Evolutionary conservation across 2,113 vertebrate species (phyloP).

Genomic region (Sporophila hypoxantha): DNA sequence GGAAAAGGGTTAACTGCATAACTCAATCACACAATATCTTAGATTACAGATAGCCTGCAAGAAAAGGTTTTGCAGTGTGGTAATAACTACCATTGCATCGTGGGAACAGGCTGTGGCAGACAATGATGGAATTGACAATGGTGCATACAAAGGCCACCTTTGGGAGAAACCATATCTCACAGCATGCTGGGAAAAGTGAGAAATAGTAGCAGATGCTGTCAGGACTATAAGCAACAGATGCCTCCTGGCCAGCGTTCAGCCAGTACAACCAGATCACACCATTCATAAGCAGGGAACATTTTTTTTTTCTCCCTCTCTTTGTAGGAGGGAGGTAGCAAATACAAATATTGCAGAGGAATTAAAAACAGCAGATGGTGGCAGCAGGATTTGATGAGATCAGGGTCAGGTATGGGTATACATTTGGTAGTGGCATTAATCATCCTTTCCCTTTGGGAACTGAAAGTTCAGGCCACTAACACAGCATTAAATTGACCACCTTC

Average conservation of each 20-base stretch:
- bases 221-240: slow-evolving; percentile 85
- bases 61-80: slow-evolving; percentile 58
- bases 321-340: slow-evolving; percentile 65
- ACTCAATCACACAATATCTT: slow-evolving; percentile 50
- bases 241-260: slow-evolving; percentile 85
- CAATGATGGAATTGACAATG: slow-evolving; percentile 86
- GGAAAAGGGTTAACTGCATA: slow-evolving; percentile 53
- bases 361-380: slow-evolving; percentile 78
- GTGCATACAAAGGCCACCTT: slow-evolving; percentile 85
- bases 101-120: slow-evolving; percentile 77
- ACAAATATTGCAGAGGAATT: slow-evolving; percentile 78
- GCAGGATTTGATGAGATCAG: slow-evolving; percentile 73
- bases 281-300: slow-evolving; percentile 57
- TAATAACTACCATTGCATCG: slow-evolving; percentile 73
- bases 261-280: slow-evolving; percentile 74
- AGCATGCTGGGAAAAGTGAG: slow-evolving; percentile 84
- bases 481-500: slow-evolving; percentile 59
- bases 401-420: slow-evolving; percentile 71
- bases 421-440: slow-evolving; percentile 65
- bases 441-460: slow-evolving; percentile 60
- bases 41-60: slow-evolving; percentile 61
- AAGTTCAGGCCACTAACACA: slow-evolving; percentile 52
- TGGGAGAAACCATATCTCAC: slow-evolving; percentile 85
- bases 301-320: slow-evolving; percentile 59
- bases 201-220: slow-evolving; percentile 92